A percentile compares a stretch with the other conserved stretches of the same genome.
Conservation (phyloP, 2,113 vertebrate species). For the Carollia perspicillata region DNA sequence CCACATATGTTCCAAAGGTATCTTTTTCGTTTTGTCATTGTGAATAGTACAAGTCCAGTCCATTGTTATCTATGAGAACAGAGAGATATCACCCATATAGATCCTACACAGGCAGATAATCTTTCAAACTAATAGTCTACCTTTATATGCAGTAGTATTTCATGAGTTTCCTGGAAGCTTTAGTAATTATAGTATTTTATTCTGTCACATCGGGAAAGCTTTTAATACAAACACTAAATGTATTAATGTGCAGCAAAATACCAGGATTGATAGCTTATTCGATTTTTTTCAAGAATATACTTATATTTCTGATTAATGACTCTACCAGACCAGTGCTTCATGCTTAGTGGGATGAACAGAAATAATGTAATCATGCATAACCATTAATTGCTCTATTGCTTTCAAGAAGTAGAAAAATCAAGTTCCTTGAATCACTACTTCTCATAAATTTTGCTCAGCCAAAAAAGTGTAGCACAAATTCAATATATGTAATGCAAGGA, state of each 20-base stretch:
- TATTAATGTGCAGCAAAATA: conserved; percentile 55
- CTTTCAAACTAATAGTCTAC: not conserved
- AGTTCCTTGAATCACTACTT: conserved; percentile 36
- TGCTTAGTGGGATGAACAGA: conserved; percentile 45
- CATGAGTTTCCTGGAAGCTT: conserved; percentile 12
- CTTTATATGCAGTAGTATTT: not conserved
- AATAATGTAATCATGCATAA: conserved; percentile 16
- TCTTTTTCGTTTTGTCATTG: not conserved
- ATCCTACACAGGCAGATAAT: not conserved
- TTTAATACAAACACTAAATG: not conserved
- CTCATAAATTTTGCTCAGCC: not conserved
- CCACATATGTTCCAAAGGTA: not conserved
- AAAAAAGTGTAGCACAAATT: conserved; percentile 21
- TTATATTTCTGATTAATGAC: conserved; percentile 60
- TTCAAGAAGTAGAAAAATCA: conserved; percentile 58
- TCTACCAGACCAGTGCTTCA: conserved; percentile 56
- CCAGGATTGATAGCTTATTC: conserved; percentile 40
- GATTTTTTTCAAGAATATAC: conserved; percentile 66
- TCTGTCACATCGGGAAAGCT: conserved; percentile 24
- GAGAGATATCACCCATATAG: not conserved
- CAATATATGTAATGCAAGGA: not conserved
- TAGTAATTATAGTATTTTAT: conserved; percentile 42
- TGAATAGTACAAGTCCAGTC: not conserved
- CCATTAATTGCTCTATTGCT: conserved; percentile 37
- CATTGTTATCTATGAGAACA: not conserved